A percentile compares a stretch with the other conserved stretches of the same genome.
Evolutionary conservation across 2,113 vertebrate genomes (phyloP).

Genomic region (Colinus virginianus): DNA sequence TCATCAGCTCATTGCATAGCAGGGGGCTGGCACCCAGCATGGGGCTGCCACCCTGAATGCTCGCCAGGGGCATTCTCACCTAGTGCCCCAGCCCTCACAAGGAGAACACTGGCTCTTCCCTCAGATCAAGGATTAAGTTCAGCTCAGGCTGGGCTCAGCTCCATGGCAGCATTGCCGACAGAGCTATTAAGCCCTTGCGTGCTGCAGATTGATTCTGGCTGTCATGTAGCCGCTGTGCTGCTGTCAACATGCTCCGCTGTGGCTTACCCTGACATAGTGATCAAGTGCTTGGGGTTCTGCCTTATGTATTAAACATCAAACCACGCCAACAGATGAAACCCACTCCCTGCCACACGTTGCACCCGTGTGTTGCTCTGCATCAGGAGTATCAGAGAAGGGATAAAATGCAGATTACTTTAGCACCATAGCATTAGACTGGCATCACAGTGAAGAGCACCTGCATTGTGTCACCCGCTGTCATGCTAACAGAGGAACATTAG

Average conservation of each 20-base stretch:
- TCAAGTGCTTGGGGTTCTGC: constrained; percentile 10
- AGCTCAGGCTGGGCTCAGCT: not conserved
- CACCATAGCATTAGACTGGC: rapidly evolving
- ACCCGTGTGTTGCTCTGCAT: not conserved
- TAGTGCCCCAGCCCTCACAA: not conserved
- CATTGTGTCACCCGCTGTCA: rapidly evolving
- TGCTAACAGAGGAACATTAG: rapidly evolving
- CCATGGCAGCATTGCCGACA: not conserved
- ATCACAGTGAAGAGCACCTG: not conserved
- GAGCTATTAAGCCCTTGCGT: not conserved
- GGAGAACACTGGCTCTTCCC: not conserved
- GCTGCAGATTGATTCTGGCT: not conserved
- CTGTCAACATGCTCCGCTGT: not conserved
- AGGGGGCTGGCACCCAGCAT: not conserved
- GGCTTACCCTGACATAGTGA: not conserved
- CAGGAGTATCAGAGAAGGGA: not conserved
- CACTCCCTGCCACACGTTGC: not conserved
- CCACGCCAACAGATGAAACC: not conserved
- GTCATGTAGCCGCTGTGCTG: not conserved
- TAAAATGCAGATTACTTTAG: rapidly evolving
- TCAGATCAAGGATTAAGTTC: not conserved
- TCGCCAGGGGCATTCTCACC: rapidly evolving
- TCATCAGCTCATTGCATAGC: not conserved
- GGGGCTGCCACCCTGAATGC: not conserved
- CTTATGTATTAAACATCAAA: constrained; percentile 10